Evolutionary conservation across 2,113 vertebrate genomes (phyloP).

Genomic region (Semnornis frantzii): DNA sequence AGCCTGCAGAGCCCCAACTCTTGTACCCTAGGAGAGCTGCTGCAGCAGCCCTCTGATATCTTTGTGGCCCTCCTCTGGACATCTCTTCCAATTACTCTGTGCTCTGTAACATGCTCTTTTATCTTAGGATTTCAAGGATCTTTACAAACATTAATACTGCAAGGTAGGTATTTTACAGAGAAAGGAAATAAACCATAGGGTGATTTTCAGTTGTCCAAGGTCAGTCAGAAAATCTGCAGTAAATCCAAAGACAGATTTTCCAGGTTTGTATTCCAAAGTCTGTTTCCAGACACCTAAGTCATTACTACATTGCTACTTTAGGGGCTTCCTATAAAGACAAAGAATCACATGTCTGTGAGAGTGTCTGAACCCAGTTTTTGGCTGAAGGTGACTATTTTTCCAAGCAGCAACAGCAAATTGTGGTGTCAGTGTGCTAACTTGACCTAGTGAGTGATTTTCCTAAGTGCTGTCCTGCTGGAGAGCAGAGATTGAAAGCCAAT

Average conservation of each 20-base stretch:
- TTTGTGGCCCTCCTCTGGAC: no score
- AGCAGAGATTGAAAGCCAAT: conserved; percentile 20
- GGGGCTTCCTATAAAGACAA: conserved; percentile 33
- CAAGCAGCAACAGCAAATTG: conserved; percentile 48
- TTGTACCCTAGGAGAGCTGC: no score
- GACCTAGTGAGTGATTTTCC: conserved; percentile 34
- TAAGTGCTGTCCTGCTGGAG: conserved; percentile 2
- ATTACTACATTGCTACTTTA: not conserved
- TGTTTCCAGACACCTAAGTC: conserved; percentile 43
- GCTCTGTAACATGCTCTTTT: conserved; percentile 1
- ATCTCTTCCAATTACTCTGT: not conserved
- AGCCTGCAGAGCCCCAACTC: no score
- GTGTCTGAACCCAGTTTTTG: conserved; percentile 43
- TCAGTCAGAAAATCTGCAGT: conserved; percentile 41
- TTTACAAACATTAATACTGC: conserved; percentile 43
- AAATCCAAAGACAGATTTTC: conserved; percentile 44
- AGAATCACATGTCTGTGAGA: not conserved
- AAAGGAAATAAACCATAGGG: conserved; percentile 32
- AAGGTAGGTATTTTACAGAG: not conserved
- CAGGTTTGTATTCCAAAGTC: conserved; percentile 5
- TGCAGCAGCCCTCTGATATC: no score
- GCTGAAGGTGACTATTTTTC: conserved; percentile 59
- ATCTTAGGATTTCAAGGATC: conserved; percentile 20
- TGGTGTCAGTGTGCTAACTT: conserved; percentile 24
- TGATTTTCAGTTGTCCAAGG: conserved; percentile 43